Evolutionary conservation across 2,888 invertebrate genomes (phyloP).

Genomic region (Cryptocephalus moraei): DNA sequence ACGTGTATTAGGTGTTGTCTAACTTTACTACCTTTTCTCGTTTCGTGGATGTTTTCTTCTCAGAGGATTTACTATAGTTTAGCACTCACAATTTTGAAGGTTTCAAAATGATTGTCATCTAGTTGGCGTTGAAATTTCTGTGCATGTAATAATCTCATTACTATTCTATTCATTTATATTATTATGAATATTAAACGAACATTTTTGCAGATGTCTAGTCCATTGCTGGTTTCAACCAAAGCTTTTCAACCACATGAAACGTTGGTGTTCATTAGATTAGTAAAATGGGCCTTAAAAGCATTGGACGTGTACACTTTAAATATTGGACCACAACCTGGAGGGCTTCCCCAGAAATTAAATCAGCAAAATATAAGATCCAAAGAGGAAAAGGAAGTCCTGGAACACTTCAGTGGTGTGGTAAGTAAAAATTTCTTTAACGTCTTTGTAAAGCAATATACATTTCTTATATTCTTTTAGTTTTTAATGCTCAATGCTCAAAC

Average conservation of each 20-base stretch:
- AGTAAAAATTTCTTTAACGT: slow-evolving; percentile 30
- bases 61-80: too few species aligned
- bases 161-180: too few species aligned
- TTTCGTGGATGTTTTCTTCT: too few species aligned
- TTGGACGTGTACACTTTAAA: slow-evolving; percentile 79
- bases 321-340: slow-evolving; percentile 34
- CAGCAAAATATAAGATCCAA: slow-evolving; percentile 70
- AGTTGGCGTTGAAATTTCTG: too few species aligned
- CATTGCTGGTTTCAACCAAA: slow-evolving; percentile 42
- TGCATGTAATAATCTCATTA: too few species aligned
- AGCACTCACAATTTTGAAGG: too few species aligned
- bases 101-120: too few species aligned
- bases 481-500: slow-evolving; percentile 93
- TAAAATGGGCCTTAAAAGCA: slow-evolving; percentile 91
- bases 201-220: slow-evolving; percentile 11
- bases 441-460: too few species aligned
- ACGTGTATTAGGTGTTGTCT: too few species aligned
- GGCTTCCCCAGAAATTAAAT: slow-evolving; percentile 24
- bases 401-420: slow-evolving; percentile 92
- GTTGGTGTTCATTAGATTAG: slow-evolving; percentile 79
- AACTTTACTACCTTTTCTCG: too few species aligned
- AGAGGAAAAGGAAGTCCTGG: slow-evolving; percentile 95
- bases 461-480: slow-evolving; percentile 50
- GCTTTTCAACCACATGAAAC: slow-evolving; percentile 85
- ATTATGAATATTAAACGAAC: too few species aligned